Conservation (phyloP, 2,113 vertebrate species). For the Semnornis frantzii region DNA sequence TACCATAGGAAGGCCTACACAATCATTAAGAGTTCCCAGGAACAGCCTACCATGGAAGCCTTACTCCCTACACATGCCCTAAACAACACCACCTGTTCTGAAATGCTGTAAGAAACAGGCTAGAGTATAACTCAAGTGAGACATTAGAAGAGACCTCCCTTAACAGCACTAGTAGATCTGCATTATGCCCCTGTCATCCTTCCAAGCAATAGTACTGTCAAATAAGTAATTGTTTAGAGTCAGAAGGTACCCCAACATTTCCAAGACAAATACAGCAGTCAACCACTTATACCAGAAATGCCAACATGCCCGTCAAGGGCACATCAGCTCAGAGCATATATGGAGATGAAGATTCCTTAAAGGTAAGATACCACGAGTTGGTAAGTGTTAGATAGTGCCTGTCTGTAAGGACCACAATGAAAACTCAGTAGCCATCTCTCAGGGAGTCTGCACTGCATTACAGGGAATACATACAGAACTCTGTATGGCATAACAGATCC, state of each 20-base stretch:
- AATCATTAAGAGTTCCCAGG: background rate
- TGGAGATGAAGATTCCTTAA: background rate
- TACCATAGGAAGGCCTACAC: background rate
- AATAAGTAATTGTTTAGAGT: background rate
- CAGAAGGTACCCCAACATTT: background rate
- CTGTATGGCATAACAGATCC: background rate
- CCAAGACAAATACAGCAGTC: background rate
- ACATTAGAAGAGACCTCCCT: too few relatives aligned
- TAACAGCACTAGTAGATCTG: too few relatives aligned
- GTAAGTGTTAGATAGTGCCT: background rate
- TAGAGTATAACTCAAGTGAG: background rate
- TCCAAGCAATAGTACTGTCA: background rate
- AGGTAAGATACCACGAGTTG: background rate
- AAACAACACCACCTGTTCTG: background rate
- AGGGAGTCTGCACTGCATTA: background rate
- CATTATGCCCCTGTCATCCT: background rate
- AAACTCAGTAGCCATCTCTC: background rate
- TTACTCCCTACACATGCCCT: background rate
- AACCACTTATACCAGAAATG: background rate
- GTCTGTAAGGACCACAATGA: fast-evolving
- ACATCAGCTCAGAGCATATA: background rate
- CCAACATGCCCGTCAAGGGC: background rate
- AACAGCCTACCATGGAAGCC: background rate
- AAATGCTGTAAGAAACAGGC: background rate
- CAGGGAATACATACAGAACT: too few relatives aligned